phyloP scores from a whole-genome alignment of 2,797 vertebrate species.

The Sebastes vulpes region DNA sequence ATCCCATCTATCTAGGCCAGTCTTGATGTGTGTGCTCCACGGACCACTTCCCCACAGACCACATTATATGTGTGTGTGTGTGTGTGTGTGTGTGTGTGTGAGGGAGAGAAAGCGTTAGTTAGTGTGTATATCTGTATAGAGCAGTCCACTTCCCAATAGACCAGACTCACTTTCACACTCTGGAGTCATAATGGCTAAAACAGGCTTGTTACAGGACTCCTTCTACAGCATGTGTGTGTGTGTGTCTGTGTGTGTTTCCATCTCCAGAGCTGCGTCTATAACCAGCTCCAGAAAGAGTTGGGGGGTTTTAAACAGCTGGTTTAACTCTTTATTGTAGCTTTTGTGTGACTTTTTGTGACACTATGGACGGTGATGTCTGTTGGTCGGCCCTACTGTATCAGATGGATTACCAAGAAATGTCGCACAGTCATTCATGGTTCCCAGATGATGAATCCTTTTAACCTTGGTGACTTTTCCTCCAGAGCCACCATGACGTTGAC shows the following conservation, averaged over 20 bases:
- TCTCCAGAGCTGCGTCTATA: constrained; percentile 37
- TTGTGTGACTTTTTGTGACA: background rate
- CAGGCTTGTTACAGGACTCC: constrained; percentile 72
- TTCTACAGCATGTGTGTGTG: constrained; percentile 25
- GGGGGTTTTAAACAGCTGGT: constrained; percentile 2
- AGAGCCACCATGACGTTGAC: background rate
- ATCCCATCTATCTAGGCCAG: constrained; percentile 85
- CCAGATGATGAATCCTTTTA: background rate
- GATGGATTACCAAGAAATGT: background rate
- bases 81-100: constrained; percentile 17
- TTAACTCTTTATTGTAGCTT: constrained; percentile 41
- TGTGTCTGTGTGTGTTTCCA: constrained; percentile 39
- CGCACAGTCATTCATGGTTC: background rate
- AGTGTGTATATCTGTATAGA: constrained; percentile 50
- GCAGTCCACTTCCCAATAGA: constrained; percentile 82
- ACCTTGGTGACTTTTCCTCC: background rate
- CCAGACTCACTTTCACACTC: constrained; percentile 80
- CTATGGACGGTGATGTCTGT: background rate
- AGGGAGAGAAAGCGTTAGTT: constrained; percentile 27
- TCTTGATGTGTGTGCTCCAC: constrained; percentile 76
- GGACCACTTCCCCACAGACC: constrained; percentile 78
- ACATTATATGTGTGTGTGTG: constrained; percentile 48
- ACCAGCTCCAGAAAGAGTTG: constrained; percentile 30
- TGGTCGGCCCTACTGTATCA: background rate
- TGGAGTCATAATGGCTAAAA: constrained; percentile 76